Evolutionary conservation across 2,888 invertebrate genomes (phyloP).

Genomic region (Eilema caniola): DNA sequence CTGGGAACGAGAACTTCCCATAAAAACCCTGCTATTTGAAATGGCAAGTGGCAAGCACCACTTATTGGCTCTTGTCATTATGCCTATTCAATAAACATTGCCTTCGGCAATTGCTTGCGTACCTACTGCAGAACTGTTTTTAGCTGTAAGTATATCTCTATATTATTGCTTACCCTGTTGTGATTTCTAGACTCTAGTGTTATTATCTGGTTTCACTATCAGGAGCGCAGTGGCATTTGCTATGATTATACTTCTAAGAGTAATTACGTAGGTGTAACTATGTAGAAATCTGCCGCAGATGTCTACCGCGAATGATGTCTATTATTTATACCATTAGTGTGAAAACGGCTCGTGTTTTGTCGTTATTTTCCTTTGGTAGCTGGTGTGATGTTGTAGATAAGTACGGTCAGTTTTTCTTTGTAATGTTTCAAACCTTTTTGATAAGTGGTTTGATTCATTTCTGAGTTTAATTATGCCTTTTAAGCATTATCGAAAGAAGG

Average conservation of each 20-base stretch:
- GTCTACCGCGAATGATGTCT: constrained; percentile 59
- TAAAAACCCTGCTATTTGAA: constrained; percentile 49
- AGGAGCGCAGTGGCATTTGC: constrained; percentile 44
- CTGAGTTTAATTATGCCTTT: no score
- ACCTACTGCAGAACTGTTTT: neutral
- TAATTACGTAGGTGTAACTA: constrained; percentile 45
- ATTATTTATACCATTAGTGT: constrained; percentile 68
- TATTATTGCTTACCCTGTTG: constrained; percentile 24
- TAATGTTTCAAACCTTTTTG: neutral
- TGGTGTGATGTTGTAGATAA: constrained; percentile 38
- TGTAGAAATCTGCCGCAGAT: constrained; percentile 63
- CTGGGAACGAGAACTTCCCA: constrained; percentile 57
- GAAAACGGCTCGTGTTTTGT: constrained; percentile 65
- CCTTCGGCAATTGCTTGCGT: neutral
- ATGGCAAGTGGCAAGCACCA: constrained; percentile 47
- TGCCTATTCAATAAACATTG: constrained; percentile 28
- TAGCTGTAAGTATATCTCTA: neutral
- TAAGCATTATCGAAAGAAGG: no score
- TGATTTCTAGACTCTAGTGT: constrained; percentile 19
- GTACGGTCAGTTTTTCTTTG: constrained; percentile 50
- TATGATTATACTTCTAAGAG: constrained; percentile 44
- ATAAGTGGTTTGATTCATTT: no score
- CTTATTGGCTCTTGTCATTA: constrained; percentile 12
- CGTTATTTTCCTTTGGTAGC: constrained; percentile 38
- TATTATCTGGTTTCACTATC: constrained; percentile 54